These are phyloP conservation scores for Oppia nitens DNA, from an alignment of 1,140 invertebrate genomes.

Conservation along the genomic window DNA sequence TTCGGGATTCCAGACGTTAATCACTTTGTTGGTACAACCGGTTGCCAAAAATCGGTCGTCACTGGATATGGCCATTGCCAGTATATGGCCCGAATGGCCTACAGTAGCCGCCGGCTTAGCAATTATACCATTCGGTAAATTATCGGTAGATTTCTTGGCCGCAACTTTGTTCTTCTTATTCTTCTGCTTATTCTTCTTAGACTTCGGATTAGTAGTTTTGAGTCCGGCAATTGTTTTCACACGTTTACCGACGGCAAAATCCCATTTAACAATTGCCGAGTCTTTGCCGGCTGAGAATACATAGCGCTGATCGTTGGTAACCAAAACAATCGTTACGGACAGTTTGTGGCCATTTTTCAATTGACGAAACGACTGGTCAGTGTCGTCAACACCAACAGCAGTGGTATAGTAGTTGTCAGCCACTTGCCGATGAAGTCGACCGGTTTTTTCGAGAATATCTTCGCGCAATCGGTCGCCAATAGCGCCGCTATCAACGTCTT, in stretches of 20 bases:
- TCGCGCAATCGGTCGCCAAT: constrained; percentile 4
- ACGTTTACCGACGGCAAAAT: constrained; percentile 32
- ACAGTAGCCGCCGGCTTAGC: constrained; percentile 16
- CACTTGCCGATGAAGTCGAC: constrained; percentile 50
- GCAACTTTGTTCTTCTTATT: too few species aligned
- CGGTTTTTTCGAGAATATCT: constrained; percentile 50
- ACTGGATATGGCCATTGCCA: constrained; percentile 55
- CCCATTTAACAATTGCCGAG: constrained; percentile 71
- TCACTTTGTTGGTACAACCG: constrained; percentile 53
- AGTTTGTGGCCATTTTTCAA: constrained; percentile 40
- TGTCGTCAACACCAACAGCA: constrained; percentile 11
- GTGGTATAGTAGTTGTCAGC: constrained; percentile 35
- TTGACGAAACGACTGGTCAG: neutral
- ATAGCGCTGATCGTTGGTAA: constrained; percentile 52
- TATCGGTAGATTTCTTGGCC: constrained; percentile 19
- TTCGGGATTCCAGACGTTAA: constrained; percentile 66
- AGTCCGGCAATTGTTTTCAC: constrained; percentile 30
- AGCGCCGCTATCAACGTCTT: neutral
- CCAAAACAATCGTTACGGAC: constrained; percentile 59
- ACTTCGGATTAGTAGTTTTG: too few species aligned
- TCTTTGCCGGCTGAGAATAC: constrained; percentile 75
- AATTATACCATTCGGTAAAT: too few species aligned
- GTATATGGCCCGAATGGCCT: constrained; percentile 40
- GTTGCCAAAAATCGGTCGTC: constrained; percentile 65
- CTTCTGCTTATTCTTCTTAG: constrained; percentile 27